phyloP scores from a whole-genome alignment of 2,888 invertebrate genomes.

The Ommatoiulus sabulosus region DNA sequence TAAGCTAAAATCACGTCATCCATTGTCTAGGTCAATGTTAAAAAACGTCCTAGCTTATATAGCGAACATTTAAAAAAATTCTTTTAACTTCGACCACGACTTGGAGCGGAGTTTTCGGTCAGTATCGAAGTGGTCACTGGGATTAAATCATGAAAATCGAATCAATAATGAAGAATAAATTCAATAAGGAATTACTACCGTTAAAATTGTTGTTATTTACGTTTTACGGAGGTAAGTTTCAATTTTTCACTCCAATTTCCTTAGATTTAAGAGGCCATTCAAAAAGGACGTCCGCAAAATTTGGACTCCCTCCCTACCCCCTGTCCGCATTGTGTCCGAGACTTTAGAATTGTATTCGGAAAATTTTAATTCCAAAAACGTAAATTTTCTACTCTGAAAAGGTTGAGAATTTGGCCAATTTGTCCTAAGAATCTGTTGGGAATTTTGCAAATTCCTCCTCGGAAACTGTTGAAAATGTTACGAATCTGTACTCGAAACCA shows the following conservation, averaged over 20 bases:
- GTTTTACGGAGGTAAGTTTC: constrained; percentile 52
- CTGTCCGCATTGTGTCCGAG: no score
- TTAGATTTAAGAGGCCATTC: no score
- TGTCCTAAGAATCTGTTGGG: no score
- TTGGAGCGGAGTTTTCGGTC: background rate
- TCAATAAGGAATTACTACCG: constrained; percentile 16
- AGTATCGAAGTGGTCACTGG: background rate
- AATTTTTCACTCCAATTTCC: background rate
- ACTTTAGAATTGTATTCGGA: no score
- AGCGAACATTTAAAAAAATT: background rate
- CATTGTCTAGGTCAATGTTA: background rate
- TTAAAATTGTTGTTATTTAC: constrained; percentile 42
- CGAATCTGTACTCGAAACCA: no score
- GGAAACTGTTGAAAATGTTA: no score
- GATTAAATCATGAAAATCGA: background rate
- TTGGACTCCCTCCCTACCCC: no score
- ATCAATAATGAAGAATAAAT: constrained; percentile 21
- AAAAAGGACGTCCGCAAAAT: no score
- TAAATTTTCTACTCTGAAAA: no score
- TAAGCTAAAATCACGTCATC: background rate
- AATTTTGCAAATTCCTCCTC: no score
- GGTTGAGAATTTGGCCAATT: no score
- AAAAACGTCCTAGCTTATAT: background rate
- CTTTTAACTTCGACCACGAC: background rate
- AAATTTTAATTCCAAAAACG: no score